phyloP scores from a whole-genome alignment of 2,113 vertebrate species.

The Leucosticte australis region DNA sequence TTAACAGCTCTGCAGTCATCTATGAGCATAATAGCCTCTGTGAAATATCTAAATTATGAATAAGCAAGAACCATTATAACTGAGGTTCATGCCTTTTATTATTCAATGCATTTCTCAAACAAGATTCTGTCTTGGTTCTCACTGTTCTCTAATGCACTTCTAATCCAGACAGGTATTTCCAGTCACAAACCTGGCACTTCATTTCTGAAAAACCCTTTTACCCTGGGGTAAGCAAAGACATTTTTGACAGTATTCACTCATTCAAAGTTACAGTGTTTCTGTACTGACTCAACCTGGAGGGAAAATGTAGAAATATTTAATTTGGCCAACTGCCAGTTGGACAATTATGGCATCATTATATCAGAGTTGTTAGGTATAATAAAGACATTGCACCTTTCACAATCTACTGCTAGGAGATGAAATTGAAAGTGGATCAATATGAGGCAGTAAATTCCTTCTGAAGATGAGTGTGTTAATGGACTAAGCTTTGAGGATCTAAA shows the following conservation, averaged over 20 bases:
- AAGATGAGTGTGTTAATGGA: background rate
- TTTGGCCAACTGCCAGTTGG: background rate
- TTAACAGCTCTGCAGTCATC: background rate
- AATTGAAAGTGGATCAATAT: background rate
- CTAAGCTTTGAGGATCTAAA: background rate
- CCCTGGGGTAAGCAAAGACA: background rate
- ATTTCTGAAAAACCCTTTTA: background rate
- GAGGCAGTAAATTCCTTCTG: background rate
- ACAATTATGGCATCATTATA: background rate
- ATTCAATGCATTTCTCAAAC: background rate
- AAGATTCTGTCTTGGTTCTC: background rate
- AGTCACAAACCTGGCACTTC: background rate
- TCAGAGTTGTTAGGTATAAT: background rate
- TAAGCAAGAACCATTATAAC: background rate
- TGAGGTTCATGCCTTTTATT: background rate
- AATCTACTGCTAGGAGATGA: background rate
- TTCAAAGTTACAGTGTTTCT: background rate
- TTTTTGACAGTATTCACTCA: background rate
- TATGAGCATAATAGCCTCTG: background rate
- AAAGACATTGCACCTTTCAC: background rate
- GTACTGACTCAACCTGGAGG: background rate
- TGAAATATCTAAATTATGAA: background rate
- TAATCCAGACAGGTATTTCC: background rate
- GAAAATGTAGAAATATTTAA: background rate
- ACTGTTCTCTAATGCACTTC: background rate